Evolutionary conservation across 2,113 vertebrate species (phyloP), one percentile per base, ranked within the genome.

Genomic region (Eptesicus fuscus): DNA sequence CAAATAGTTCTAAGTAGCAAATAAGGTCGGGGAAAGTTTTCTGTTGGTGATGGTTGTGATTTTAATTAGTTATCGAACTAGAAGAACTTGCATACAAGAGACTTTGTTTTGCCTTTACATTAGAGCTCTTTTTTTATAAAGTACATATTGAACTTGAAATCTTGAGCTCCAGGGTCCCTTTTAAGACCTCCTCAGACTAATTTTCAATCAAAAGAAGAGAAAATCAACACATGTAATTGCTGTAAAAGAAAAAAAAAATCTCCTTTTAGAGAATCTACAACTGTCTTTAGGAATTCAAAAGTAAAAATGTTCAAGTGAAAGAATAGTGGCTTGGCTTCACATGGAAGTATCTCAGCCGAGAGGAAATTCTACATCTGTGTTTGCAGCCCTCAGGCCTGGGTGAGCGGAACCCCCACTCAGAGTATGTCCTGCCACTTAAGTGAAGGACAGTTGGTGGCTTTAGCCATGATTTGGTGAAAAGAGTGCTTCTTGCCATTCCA

Each of bases 61-160:
- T 95, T 95, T 96, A 96, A 96, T 97, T 96, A 90, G 79, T 93
- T 96, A 96, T 95, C 0, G 73, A 96, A 78, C 94, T 90, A 23
- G 74, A 91, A 90, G 40, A 85, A 87, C 53, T 92, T 51, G 49
- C 80, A 65, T 73, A 59, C 53, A 47, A 88, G 73, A 88, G n/a
- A 79, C 42, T 56, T 65, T 80, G 40, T 18, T 71, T 93, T 90
- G 65, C 78, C 90, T 93, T 87, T 59, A 53, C 47, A 61, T 42
- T 37, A 71, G 18, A 82, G 67, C 56, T 85, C 69, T 83, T 82
- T 82, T 59, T 93, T 82, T 35, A 40, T 77, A 90, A 85, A 35
- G 6, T 83, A n/a, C 35, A 85, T 73, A 70, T 40, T 94, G 90
- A 85, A 82, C 69, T 91, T 65, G 28, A 78, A 83, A 91, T 59